Evolutionary conservation across 35 echinoderm and acorn worm genomes (phyloP).

Genomic region (Anneissia japonica): DNA sequence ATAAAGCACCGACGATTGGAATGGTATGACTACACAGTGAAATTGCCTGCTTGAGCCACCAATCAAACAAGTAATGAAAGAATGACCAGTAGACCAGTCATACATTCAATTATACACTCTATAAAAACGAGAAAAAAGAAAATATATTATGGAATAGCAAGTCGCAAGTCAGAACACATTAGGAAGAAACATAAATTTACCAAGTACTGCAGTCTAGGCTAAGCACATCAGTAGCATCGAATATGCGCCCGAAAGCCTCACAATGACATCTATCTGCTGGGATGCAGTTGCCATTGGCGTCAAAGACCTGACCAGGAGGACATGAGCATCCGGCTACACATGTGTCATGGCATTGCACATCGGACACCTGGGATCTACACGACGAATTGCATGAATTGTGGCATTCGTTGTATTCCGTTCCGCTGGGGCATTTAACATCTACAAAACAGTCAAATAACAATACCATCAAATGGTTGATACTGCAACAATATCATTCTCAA

Average conservation of each 20-base stretch:
- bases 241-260: constrained; percentile 8
- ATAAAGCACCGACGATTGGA: too few species aligned
- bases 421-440: neutral
- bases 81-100: too few species aligned
- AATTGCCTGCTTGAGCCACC: too few species aligned
- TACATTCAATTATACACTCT: neutral
- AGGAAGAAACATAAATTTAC: constrained; percentile 19
- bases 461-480: too few species aligned
- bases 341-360: constrained; percentile 28
- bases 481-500: too few species aligned
- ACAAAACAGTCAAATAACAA: neutral
- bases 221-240: constrained; percentile 2
- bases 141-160: neutral
- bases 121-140: neutral
- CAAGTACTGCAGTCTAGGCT: constrained; percentile 58
- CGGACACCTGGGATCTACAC: neutral
- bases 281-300: constrained; percentile 43
- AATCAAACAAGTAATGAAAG: too few species aligned
- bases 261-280: constrained; percentile 29
- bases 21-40: too few species aligned
- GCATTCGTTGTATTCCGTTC: constrained; percentile 17
- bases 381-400: constrained; percentile 16
- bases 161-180: neutral
- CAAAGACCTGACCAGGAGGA: constrained; percentile 30
- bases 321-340: constrained; percentile 78